These are phyloP conservation scores for Urocolius indicus DNA, from an alignment of 2,113 vertebrate genomes.

Conservation along the genomic window DNA sequence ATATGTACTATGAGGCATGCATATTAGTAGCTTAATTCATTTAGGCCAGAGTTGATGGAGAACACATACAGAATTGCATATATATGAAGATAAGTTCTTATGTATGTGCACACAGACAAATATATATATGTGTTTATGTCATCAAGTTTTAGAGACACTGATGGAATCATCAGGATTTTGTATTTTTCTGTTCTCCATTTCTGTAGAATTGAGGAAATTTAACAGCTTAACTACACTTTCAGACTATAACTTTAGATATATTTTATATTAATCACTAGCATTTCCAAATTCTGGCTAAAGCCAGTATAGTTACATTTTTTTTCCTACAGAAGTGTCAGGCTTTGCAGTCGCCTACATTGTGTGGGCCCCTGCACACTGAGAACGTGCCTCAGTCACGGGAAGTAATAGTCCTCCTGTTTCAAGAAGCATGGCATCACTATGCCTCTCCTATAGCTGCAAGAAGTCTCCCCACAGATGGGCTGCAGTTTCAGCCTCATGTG, in stretches of 20 bases:
- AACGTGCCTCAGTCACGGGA: background rate
- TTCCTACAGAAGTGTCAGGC: background rate
- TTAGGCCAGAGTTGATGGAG: background rate
- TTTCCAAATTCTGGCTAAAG: background rate
- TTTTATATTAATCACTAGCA: background rate
- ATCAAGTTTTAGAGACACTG: background rate
- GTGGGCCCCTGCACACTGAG: background rate
- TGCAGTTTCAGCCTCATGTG: background rate
- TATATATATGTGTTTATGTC: background rate
- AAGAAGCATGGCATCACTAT: background rate
- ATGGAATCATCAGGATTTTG: background rate
- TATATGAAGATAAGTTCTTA: background rate
- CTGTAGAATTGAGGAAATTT: background rate
- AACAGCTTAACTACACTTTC: background rate
- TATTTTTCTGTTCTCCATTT: background rate
- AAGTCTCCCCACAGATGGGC: background rate
- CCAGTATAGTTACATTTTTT: background rate
- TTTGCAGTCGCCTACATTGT: background rate
- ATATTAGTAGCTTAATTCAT: background rate
- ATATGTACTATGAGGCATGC: background rate
- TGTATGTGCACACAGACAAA: background rate
- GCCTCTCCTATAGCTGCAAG: background rate
- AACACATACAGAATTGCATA: background rate
- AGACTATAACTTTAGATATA: background rate
- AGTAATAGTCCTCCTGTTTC: background rate